Evolutionary conservation across 1,140 invertebrate genomes (phyloP).

Genomic region (Euwallacea fornicatus): DNA sequence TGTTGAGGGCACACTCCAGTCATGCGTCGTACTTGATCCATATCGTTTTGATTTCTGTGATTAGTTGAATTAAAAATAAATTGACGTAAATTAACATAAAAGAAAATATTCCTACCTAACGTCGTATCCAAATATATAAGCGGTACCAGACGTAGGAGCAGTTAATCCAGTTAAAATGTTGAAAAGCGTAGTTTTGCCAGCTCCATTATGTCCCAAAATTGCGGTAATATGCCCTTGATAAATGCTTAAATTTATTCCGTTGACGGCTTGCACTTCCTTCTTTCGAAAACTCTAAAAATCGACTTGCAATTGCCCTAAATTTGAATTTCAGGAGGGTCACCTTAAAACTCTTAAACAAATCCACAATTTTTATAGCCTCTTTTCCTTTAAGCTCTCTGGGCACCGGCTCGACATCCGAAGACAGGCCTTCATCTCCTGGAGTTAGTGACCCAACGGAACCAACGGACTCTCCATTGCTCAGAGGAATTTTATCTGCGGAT

Average conservation of each 20-base stretch:
- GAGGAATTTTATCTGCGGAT: conserved; percentile 53
- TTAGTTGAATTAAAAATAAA: not conserved
- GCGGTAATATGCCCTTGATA: conserved; percentile 84
- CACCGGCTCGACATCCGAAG: conserved; percentile 71
- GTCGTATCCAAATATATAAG: conserved; percentile 76
- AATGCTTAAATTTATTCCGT: conserved; percentile 71
- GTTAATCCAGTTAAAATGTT: conserved; percentile 85
- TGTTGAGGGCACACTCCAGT: conserved; percentile 92
- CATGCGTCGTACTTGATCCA: conserved; percentile 72
- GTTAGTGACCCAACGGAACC: conserved; percentile 61
- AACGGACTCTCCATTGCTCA: conserved; percentile 62
- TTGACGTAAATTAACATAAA: too few species aligned
- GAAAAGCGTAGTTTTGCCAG: conserved; percentile 83
- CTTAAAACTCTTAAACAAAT: conserved; percentile 71
- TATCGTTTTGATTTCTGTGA: conserved; percentile 67
- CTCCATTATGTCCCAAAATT: conserved; percentile 87
- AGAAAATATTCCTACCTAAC: conserved; percentile 51
- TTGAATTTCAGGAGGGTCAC: conserved; percentile 39
- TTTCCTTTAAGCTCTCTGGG: conserved; percentile 71
- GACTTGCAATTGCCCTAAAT: not conserved
- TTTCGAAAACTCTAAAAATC: conserved; percentile 56
- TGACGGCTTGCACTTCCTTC: conserved; percentile 60
- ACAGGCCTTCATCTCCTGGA: conserved; percentile 57
- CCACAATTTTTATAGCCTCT: conserved; percentile 74
- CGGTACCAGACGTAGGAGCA: conserved; percentile 70